Conservation (phyloP, 2,113 vertebrate genomes). For the Aspidoscelis tigris region DNA sequence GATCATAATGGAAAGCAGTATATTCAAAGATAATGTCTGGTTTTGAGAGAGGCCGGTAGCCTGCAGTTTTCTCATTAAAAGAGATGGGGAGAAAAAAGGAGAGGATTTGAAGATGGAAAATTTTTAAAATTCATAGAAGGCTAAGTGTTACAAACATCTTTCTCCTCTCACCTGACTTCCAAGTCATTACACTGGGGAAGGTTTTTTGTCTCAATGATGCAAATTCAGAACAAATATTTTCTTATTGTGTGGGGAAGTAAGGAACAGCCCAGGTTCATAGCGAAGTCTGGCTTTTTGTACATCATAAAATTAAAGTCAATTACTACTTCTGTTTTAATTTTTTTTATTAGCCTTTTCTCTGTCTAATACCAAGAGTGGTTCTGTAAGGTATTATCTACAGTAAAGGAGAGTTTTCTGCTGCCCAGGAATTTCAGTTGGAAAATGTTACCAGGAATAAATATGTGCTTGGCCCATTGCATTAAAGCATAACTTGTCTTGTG, state of each 20-base stretch:
- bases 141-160: not conserved
- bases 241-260: not conserved
- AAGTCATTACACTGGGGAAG: slow-evolving; percentile 21
- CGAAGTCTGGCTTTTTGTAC: not conserved
- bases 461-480: slow-evolving; percentile 5
- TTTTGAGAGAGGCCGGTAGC: slow-evolving; percentile 16
- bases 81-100: not conserved
- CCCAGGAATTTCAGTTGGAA: not conserved
- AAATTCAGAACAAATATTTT: not conserved
- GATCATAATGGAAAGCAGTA: not conserved
- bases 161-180: slow-evolving; percentile 15
- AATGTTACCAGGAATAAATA: not conserved
- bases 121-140: not conserved
- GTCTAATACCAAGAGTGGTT: not conserved
- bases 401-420: not conserved
- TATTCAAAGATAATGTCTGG: not conserved
- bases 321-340: slow-evolving; percentile 9
- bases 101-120: slow-evolving; percentile 13
- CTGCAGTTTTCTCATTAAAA: slow-evolving; percentile 23
- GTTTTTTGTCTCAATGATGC: not conserved
- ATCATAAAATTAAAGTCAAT: not conserved
- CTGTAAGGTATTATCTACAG: not conserved
- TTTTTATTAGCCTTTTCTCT: not conserved
- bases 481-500: not conserved
- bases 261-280: not conserved